Evolutionary conservation across 1,140 invertebrate species (phyloP), one percentile per base, ranked within the genome.

Genomic region (Pemphigus obesinymphae): DNA sequence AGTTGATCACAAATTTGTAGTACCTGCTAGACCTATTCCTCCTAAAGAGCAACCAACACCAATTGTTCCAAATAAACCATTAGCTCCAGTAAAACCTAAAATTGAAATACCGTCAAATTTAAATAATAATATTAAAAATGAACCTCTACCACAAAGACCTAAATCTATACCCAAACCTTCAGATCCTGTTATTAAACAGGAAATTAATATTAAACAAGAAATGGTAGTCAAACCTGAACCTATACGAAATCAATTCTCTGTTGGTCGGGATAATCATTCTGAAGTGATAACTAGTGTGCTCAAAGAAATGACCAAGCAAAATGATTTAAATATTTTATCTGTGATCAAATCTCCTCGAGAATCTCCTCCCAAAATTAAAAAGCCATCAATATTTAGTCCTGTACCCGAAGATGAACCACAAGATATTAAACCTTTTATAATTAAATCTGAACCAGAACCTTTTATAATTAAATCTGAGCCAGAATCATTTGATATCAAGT

Each of bases 311-410:
- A 75, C 82, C 48, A 82, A 84, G 58, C 80, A 80, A 82, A 82
- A 76, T 45, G 82, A 83, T 88, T 86, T 84, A 87, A 88, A 83
- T 87, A 86, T 84, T 81, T 87, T 23, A 84, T 84, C 84, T 82
- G 83, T 83, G 37, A 84, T 82, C 76, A 82, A 72, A 78, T 50
- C 48, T 17, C 70, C 53, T 26, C 55, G 82, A 61, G 58, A 82
- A 70, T 76, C 63, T 83, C 6, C 85, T 84, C 37, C 68, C 82
- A 2, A 84, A 85, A 4, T 85, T 86, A 76, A 83, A 72, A 53
- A 73, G 73, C 37, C 43, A 82, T 48, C 83, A 48, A 70, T 63
- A 76, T 68, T 78, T 76, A 80, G 76, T 80, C 76, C 78, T 66
- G 50, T 58, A 40, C 50, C 75, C 13, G 70, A 84, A 78, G 55